Base-by-base conservation (phyloP, 1,140 invertebrate genomes). In the Nixonia krombeini region DNA sequence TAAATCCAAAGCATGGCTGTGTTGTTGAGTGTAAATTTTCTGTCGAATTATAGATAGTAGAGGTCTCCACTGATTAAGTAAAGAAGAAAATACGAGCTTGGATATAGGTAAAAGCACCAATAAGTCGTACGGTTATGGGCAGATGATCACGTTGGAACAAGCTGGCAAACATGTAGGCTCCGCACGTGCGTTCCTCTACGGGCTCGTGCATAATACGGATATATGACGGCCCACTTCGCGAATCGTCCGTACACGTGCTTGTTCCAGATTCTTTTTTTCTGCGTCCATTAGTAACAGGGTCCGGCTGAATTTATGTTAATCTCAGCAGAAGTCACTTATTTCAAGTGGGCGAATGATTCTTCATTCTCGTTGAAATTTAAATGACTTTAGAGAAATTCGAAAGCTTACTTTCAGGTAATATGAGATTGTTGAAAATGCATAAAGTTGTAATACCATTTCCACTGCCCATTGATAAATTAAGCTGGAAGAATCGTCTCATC, bases 91-190 rank as follows among this genome's bases (percentile, higher is more conserved):
- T 13, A 52, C 28, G 45, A 52, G 55, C 37, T 56, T 53, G 8
- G 56, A 72, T 68, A 35, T 49, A 59, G 28, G 49, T 58, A 6
- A 68, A 57, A 59, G 16, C 57, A 40, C 35, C 44, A 66, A 62
- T 59, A 69, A 58, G 44, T 70, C 69, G 17, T 66, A 47, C 49
- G 61, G 78, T 78, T 79, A 74, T 75, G 78, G 65, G 74, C 62
- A 75, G 74, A 61, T 78, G 73, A 72, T 64, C 56, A 61, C 31
- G 4, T 29, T 69, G 70, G 61, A 35, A 78, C 76, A 79, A 74
- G 70, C 75, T 73, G 79, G 76, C 76, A 80, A 76, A 61, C 78
- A 79, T 80, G 75, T 80, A 81, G 79, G 75, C 72, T 80, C 72
- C 57, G 72, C 75, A 79, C 78, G 78, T 79, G 76, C 71, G 68